These are phyloP conservation scores for Augochlora pura DNA, from an alignment of 1,140 invertebrate species.

Conservation along the genomic window DNA sequence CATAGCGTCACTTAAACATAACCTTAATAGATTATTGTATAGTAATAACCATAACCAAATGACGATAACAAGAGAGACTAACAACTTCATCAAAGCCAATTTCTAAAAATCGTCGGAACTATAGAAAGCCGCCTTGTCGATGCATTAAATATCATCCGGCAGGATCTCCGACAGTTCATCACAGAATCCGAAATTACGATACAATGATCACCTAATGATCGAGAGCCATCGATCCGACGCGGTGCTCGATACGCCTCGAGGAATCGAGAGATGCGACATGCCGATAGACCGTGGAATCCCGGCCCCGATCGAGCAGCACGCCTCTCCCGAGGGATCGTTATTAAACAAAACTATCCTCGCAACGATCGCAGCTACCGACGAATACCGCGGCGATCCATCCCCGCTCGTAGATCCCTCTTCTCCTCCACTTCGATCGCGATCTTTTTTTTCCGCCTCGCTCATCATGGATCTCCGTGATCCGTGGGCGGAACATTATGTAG, in stretches of 20 bases:
- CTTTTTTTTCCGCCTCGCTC: neutral
- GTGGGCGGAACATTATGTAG: slow-evolving; percentile 46
- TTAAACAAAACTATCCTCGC: slow-evolving; percentile 25
- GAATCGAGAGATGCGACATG: neutral
- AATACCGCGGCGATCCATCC: neutral
- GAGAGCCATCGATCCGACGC: neutral
- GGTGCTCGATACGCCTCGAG: neutral
- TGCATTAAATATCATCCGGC: too few species aligned
- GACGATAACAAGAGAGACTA: too few species aligned
- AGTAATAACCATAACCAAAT: too few species aligned
- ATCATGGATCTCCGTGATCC: neutral
- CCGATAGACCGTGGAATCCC: neutral
- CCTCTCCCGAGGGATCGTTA: neutral
- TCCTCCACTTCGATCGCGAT: neutral
- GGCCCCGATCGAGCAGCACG: neutral
- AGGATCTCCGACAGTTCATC: neutral
- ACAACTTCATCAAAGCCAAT: too few species aligned
- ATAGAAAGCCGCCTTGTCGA: too few species aligned
- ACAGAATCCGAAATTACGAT: neutral
- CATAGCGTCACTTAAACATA: too few species aligned
- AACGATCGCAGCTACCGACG: slow-evolving; percentile 31
- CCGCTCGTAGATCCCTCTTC: neutral
- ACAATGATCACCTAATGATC: neutral
- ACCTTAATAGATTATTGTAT: too few species aligned
- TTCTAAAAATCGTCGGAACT: too few species aligned